Conservation (phyloP, 2,888 invertebrate species). For the Thera britannica region DNA sequence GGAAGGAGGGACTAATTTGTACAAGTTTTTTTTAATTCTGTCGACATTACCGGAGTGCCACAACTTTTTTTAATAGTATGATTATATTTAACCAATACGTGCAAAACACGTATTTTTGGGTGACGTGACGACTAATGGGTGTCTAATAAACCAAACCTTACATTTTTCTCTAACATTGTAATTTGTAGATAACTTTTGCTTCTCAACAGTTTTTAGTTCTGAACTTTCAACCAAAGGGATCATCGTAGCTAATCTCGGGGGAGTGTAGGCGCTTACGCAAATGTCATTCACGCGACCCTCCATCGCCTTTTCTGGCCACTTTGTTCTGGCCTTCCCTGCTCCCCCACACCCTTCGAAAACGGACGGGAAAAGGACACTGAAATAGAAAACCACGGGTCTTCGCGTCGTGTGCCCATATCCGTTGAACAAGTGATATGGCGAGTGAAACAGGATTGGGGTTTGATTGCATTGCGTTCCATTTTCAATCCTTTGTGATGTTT, state of each 20-base stretch:
- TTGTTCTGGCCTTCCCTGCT: slow-evolving; percentile 47
- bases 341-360: slow-evolving; percentile 19
- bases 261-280: slow-evolving; percentile 71
- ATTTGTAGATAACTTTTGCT: background rate
- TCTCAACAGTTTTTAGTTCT: slow-evolving; percentile 44
- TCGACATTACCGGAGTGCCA: no score
- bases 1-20: no score
- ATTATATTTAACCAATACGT: no score
- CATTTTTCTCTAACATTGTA: background rate
- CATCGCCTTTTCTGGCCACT: slow-evolving; percentile 56
- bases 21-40: no score
- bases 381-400: slow-evolving; percentile 43
- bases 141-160: no score
- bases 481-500: slow-evolving; percentile 57
- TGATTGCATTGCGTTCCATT: slow-evolving; percentile 68
- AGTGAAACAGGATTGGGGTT: slow-evolving; percentile 60
- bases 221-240: slow-evolving; percentile 53
- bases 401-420: slow-evolving; percentile 40
- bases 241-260: slow-evolving; percentile 71
- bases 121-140: no score
- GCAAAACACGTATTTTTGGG: no score
- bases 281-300: slow-evolving; percentile 75
- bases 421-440: slow-evolving; percentile 57
- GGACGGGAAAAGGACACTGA: slow-evolving; percentile 42
- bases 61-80: no score